Evolutionary conservation across 1,140 invertebrate species (phyloP), one percentile per base, ranked within the genome.

Genomic region (Leptestheria dahalacensis): DNA sequence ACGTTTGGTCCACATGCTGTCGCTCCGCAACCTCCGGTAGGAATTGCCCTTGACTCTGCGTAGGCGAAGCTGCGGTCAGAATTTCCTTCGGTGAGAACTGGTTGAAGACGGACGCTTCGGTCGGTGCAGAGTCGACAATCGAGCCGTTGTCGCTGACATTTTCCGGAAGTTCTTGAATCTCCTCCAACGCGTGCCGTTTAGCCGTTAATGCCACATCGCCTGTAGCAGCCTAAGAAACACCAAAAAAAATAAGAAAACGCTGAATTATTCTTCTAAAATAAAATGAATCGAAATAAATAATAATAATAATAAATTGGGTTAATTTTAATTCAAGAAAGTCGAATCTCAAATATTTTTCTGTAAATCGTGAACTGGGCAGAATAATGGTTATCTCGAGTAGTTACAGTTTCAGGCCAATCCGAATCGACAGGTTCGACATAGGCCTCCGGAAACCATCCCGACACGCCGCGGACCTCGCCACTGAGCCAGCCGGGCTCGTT

Each of bases 381-480:
- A 41, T 41, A 41, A 41, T 41, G 15, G 6, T 41, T 41, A 41
- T 9, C 15, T 41, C 15, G 15, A 41, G 33, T 41, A 41, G 6
- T 41, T 41, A 41, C 33, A 6, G 52, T 10, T 29, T 55, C 53
- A n/a, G 53, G 12, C n/a, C 57, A 61, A 15, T 68, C 63, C 49
- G 66, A 65, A 57, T 72, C 70, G n/a, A 91, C 71, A 26, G 82
- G 80, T 68, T 96, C 89, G 12, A 93, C 92, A 72, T 97, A 98
- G 3, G 90, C 89, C 72, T 96, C 90, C 2, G 96, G 95, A 74
- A 98, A 98, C 91, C 93, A 97, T n/a, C 95, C 94, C 4, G 82
- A 85, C 62, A 86, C 81, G 21, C 87, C 88, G 67, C 86, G 78
- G 26, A 91, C 80, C 68, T 91, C 87, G 3, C 96, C 96, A 63